A percentile compares a stretch with the other conserved stretches of the same genome.
Evolutionary conservation across 1,140 invertebrate genomes (phyloP).

Genomic region (Zaprionus nigranus): DNA sequence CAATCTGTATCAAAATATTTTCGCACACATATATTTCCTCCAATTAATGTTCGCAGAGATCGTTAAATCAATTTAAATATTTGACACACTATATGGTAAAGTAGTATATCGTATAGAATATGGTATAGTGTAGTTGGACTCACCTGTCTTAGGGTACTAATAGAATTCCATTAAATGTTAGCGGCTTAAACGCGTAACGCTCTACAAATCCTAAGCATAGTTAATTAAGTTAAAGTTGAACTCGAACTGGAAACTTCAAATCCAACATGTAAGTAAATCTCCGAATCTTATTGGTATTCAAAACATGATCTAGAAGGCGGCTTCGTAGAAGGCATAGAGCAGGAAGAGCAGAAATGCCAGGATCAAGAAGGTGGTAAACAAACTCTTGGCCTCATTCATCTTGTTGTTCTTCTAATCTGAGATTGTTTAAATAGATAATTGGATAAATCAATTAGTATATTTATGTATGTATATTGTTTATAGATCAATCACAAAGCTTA

Average conservation of each 20-base stretch:
- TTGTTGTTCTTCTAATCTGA: constrained; percentile 59
- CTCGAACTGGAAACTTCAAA: constrained; percentile 70
- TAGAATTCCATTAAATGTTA: constrained; percentile 81
- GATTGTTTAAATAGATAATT: constrained; percentile 24
- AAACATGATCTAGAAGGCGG: constrained; percentile 67
- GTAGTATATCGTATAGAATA: not conserved
- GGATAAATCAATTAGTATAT: constrained; percentile 12
- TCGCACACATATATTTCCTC: constrained; percentile 15
- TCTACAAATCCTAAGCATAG: constrained; percentile 59
- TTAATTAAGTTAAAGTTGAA: constrained; percentile 35
- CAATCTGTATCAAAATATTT: constrained; percentile 20
- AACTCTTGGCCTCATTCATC: constrained; percentile 83
- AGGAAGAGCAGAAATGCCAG: constrained; percentile 75
- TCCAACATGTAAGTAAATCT: constrained; percentile 77
- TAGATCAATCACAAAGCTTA: constrained; percentile 9
- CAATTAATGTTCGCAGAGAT: constrained; percentile 32
- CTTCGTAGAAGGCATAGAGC: constrained; percentile 82
- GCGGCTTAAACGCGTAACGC: constrained; percentile 73
- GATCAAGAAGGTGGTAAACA: constrained; percentile 83
- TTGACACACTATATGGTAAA: constrained; percentile 3
- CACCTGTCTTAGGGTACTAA: constrained; percentile 77
- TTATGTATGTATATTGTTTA: not conserved
- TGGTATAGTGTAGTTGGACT: constrained; percentile 30
- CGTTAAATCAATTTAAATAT: constrained; percentile 11
- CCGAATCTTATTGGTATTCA: constrained; percentile 51